Evolutionary conservation across 2,797 vertebrate species (phyloP).

Genomic region (Tapirus indicus): DNA sequence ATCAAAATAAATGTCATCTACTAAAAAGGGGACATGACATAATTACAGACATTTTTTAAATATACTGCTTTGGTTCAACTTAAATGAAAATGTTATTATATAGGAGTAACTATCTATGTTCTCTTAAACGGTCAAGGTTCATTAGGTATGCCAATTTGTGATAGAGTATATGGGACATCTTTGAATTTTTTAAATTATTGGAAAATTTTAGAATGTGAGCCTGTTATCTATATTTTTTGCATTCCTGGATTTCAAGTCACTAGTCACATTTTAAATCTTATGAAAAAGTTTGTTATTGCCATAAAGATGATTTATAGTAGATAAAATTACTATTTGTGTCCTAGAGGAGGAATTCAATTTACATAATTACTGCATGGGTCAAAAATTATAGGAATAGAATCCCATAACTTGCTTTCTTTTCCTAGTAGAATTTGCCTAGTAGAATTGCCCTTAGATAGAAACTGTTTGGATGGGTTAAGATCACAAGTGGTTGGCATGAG

Average conservation of each 20-base stretch:
- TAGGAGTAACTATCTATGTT: not conserved
- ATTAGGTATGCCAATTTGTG: not conserved
- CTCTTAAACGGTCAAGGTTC: not conserved
- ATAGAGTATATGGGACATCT: not conserved
- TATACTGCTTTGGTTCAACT: not conserved
- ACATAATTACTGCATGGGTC: not conserved
- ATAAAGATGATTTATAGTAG: not conserved
- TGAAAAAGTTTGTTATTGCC: not conserved
- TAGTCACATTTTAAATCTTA: slow-evolving; percentile 15
- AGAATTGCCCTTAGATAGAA: not conserved
- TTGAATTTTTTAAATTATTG: slow-evolving; percentile 40
- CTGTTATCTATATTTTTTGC: not conserved
- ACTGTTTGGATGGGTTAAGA: not conserved
- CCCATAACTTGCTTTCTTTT: not conserved
- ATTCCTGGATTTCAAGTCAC: not conserved
- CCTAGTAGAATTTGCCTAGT: not conserved
- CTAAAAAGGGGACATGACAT: not conserved
- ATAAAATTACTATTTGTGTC: slow-evolving; percentile 9
- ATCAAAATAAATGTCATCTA: slow-evolving; percentile 41
- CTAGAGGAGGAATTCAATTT: not conserved
- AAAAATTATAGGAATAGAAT: not conserved
- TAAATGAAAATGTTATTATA: not conserved
- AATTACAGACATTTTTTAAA: slow-evolving; percentile 17
- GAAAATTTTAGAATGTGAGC: slow-evolving; percentile 49
- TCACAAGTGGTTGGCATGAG: not conserved